Percentiles rank a stretch among this genome's conserved stretches.
Evolutionary conservation across 2,797 vertebrate species (phyloP).

Genomic region (Morelia viridis): DNA sequence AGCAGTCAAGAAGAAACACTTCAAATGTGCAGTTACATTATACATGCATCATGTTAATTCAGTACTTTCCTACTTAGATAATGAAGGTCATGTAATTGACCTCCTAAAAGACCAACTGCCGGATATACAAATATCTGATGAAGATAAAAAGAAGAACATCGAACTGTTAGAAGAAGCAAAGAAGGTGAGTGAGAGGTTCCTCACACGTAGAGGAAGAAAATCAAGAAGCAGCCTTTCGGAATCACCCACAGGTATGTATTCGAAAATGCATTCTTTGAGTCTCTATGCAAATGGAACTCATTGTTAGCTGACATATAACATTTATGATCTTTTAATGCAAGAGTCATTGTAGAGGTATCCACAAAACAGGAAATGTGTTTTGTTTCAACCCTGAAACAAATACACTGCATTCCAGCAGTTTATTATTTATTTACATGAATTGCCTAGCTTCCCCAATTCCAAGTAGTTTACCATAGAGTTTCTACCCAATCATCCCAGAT

Average conservation of each 20-base stretch:
- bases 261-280: neutral
- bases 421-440: neutral
- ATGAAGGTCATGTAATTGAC: conserved; percentile 88
- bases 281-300: neutral
- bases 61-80: conserved; percentile 74
- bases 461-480: neutral
- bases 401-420: neutral
- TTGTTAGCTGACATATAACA: neutral
- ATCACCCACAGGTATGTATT: conserved; percentile 82
- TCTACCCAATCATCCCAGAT: neutral
- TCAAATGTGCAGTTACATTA: neutral
- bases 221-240: conserved; percentile 87
- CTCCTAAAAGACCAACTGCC: conserved; percentile 90
- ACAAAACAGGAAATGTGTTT: neutral
- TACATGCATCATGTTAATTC: conserved; percentile 10
- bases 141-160: conserved; percentile 94
- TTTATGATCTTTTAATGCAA: neutral
- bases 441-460: neutral
- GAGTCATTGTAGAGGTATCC: neutral
- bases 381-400: neutral
- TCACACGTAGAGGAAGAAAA: conserved; percentile 87
- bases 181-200: conserved; percentile 90
- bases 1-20: neutral
- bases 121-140: conserved; percentile 88
- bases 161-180: conserved; percentile 95